A percentile compares a stretch with the other conserved stretches of the same genome.
Evolutionary conservation across 1,140 invertebrate genomes (phyloP).

Genomic region (Cataglyphis hispanica): DNA sequence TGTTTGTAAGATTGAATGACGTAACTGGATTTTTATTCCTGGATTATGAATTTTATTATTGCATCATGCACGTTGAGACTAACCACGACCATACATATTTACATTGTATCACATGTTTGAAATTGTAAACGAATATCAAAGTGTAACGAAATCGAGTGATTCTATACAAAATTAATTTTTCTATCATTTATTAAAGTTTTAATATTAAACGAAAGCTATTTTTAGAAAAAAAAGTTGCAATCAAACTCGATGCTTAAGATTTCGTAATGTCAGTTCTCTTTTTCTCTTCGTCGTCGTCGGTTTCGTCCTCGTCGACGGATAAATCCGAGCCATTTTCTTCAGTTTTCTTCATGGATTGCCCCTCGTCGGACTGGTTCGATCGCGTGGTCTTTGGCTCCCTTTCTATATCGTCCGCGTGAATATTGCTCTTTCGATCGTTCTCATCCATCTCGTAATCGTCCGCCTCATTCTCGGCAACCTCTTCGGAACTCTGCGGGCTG

Average conservation of each 20-base stretch:
- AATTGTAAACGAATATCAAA: neutral
- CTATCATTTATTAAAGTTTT: neutral
- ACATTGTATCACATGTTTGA: neutral
- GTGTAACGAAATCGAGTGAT: neutral
- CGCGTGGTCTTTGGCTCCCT: slow-evolving; percentile 4
- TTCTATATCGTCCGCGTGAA: slow-evolving; percentile 4
- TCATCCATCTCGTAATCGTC: slow-evolving; percentile 63
- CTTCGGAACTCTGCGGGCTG: slow-evolving; percentile 62
- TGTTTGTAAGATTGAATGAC: neutral
- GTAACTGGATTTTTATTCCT: slow-evolving; percentile 11
- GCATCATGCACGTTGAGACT: neutral
- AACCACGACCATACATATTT: slow-evolving; percentile 25
- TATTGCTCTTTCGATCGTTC: slow-evolving; percentile 50
- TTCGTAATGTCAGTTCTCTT: slow-evolving; percentile 11
- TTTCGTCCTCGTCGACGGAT: slow-evolving; percentile 68
- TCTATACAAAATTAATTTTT: neutral
- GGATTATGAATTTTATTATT: slow-evolving; percentile 1
- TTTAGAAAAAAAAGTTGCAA: neutral
- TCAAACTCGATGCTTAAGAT: neutral
- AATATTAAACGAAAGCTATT: neutral
- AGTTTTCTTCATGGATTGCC: slow-evolving; percentile 21
- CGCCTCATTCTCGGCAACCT: slow-evolving; percentile 59
- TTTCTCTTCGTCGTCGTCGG: slow-evolving; percentile 56
- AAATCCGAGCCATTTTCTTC: slow-evolving; percentile 57
- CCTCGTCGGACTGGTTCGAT: slow-evolving; percentile 22